Percentiles rank a stretch among this genome's conserved stretches.
Conservation (phyloP, 2,888 invertebrate species). For the Dinocampus coccinellae region DNA sequence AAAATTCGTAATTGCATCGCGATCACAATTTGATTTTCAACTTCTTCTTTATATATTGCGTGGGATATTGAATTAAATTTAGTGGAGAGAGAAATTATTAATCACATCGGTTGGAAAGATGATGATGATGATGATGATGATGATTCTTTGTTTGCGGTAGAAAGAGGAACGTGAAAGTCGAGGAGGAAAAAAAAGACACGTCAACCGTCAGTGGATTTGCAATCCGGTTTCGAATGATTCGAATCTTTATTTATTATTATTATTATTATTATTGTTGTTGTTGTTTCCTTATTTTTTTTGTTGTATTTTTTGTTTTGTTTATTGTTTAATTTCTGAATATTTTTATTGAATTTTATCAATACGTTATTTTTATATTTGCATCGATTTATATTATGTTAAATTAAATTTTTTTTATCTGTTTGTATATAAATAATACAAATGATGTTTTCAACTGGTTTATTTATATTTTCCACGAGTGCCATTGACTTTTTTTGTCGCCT, state of each 20-base stretch:
- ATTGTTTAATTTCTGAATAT: no score
- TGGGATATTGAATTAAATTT: no score
- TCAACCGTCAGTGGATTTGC: slow-evolving; percentile 17
- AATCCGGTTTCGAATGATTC: slow-evolving; percentile 19
- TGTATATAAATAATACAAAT: neutral
- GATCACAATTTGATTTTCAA: slow-evolving; percentile 43
- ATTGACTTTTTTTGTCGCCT: neutral
- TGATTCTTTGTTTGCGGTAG: no score
- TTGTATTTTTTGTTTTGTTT: neutral
- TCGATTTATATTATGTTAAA: no score
- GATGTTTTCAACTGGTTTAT: neutral
- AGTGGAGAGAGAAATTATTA: slow-evolving; percentile 18
- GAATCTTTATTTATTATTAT: slow-evolving; percentile 9
- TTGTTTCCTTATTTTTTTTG: no score
- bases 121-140: no score
- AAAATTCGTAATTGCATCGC: slow-evolving; percentile 42
- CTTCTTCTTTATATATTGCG: slow-evolving; percentile 27
- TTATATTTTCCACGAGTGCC: neutral
- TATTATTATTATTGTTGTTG: neutral
- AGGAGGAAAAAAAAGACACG: slow-evolving; percentile 8
- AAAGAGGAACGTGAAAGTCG: slow-evolving; percentile 14
- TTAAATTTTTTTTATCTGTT: neutral
- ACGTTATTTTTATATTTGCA: neutral
- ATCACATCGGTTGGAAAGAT: slow-evolving; percentile 19
- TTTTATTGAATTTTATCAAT: no score